Evolutionary conservation across 2,113 vertebrate species (phyloP).

Genomic region (Channa maculata): DNA sequence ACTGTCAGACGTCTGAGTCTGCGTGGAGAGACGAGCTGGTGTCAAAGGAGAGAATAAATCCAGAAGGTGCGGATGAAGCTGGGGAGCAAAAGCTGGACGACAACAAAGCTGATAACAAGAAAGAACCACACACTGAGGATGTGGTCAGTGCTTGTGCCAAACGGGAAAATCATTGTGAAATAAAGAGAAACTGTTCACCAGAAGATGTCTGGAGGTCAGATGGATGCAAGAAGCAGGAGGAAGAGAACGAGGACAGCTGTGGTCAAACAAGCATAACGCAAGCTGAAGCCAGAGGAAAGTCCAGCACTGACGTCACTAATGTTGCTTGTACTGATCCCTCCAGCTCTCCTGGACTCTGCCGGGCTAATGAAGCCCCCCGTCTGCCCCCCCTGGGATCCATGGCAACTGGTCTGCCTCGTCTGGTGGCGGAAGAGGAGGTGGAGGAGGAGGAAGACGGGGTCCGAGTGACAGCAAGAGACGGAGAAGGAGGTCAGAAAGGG

Average conservation of each 20-base stretch:
- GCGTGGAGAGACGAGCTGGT: not conserved
- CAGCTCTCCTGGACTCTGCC: conserved; percentile 30
- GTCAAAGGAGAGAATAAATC: not conserved
- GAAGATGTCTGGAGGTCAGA: conserved; percentile 4
- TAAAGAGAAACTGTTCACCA: not conserved
- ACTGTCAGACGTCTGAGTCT: not conserved
- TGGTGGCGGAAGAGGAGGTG: conserved; percentile 40
- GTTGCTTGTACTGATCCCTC: conserved; percentile 28
- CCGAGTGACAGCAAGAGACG: not conserved
- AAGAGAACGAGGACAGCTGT: conserved; percentile 17
- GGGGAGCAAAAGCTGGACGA: not conserved
- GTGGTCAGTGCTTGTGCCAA: not conserved
- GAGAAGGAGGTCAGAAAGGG: conserved; percentile 43
- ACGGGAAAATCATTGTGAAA: not conserved
- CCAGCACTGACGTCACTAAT: not conserved
- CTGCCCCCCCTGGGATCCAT: conserved; percentile 66
- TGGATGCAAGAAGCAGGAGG: not conserved
- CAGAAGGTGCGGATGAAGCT: not conserved
- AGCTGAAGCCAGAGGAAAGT: conserved; percentile 9
- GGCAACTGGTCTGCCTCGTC: conserved; percentile 69
- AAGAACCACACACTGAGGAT: not conserved
- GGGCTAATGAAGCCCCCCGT: conserved; percentile 73
- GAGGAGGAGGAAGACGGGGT: conserved; percentile 34
- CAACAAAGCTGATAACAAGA: not conserved
- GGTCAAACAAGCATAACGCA: not conserved